Conservation (phyloP, 2,888 invertebrate species). For the Andrena minutula region DNA sequence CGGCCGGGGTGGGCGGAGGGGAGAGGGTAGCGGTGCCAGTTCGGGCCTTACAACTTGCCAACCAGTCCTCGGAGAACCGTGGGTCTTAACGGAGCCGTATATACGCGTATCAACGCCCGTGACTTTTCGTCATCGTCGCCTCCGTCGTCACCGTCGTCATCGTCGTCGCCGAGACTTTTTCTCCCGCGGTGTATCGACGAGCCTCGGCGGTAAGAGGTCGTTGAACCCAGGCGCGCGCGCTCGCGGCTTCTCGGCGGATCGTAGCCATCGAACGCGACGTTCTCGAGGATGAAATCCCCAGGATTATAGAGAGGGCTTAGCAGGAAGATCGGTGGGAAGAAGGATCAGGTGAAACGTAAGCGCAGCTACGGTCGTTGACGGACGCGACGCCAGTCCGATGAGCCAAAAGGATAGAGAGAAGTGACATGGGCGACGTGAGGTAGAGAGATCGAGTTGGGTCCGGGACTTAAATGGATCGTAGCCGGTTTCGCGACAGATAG, state of each 20-base stretch:
- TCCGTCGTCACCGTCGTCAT: conserved; percentile 3
- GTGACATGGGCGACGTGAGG: conserved; percentile 67
- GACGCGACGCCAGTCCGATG: conserved; percentile 19
- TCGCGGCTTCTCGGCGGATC: conserved; percentile 22
- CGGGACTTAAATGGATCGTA: conserved; percentile 69
- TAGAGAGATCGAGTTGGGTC: conserved; percentile 37
- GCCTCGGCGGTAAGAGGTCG: conserved; percentile 43
- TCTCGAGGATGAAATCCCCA: conserved; percentile 62
- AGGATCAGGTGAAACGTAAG: conserved; percentile 21
- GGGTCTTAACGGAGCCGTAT: conserved; percentile 73
- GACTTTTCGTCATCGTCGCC: conserved; percentile 57
- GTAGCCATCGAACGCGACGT: background rate
- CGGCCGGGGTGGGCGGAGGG: conserved; percentile 71
- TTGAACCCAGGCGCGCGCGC: conserved; percentile 51
- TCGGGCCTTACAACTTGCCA: conserved; percentile 76
- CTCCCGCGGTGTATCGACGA: conserved; percentile 38
- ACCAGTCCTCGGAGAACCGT: conserved; percentile 82
- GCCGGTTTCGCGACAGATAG: conserved; percentile 62
- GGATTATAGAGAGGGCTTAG: conserved; percentile 56
- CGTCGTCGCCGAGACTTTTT: conserved; percentile 56
- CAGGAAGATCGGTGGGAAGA: conserved; percentile 10
- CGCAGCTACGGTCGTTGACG: conserved; percentile 13
- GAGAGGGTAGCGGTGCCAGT: conserved; percentile 78
- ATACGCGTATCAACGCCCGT: conserved; percentile 60
- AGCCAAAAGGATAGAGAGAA: background rate